These are phyloP conservation scores for Trachythela sp. DNA, from an alignment of 64 coral and sea anemone genomes.

Conservation along the genomic window DNA sequence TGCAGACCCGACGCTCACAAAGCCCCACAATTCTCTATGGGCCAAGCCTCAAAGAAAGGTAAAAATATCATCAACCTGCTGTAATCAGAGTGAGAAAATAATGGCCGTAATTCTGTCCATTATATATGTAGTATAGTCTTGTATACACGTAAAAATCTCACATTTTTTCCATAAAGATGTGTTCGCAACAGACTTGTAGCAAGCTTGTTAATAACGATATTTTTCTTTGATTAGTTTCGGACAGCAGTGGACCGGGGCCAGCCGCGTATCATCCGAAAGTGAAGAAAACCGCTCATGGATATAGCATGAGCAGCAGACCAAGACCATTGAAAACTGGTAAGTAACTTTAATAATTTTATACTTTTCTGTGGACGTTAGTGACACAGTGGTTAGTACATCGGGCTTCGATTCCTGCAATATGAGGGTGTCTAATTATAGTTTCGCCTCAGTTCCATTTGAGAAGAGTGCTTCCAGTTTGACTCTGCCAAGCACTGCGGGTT, in stretches of 20 bases:
- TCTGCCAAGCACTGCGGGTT: too few species aligned
- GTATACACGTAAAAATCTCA: background rate
- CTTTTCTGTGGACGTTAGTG: too few species aligned
- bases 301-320: background rate
- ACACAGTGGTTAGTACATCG: too few species aligned
- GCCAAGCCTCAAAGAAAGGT: background rate
- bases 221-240: background rate
- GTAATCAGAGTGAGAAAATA: too few species aligned
- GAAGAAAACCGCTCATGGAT: background rate
- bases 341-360: background rate
- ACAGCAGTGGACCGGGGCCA: background rate
- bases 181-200: too few species aligned
- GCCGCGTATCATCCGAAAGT: background rate
- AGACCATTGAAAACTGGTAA: background rate
- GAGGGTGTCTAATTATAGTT: too few species aligned
- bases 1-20: constrained; percentile 29
- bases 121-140: too few species aligned
- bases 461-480: too few species aligned
- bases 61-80: background rate
- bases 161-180: background rate
- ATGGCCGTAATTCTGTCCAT: too few species aligned
- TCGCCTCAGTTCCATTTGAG: too few species aligned
- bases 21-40: constrained; percentile 46
- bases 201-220: too few species aligned
- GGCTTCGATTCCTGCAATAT: too few species aligned